Evolutionary conservation across 2,888 invertebrate genomes (phyloP), one percentile per base, ranked within the genome.

Genomic region (Hymenopus coronatus): DNA sequence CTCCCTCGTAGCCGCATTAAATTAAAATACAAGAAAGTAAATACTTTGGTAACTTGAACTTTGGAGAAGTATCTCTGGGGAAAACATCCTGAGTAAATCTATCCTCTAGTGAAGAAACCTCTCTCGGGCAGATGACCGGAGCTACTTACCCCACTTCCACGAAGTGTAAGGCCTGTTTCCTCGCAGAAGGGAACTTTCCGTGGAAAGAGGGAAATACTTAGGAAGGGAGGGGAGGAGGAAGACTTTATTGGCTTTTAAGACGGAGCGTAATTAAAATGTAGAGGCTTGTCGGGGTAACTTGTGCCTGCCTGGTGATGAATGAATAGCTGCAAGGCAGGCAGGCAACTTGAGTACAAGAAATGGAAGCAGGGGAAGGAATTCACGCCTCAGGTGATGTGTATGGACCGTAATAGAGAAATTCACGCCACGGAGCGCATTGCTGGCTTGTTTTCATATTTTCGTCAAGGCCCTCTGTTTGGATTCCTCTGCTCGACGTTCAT

Each of bases 161-260:
- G 54, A 70, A 70, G 54, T 70, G 54, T 70, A 70, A 70, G 54
- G 25, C 54, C 54, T 25, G 54, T 70, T 70, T 70, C 54, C 54
- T 70, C 54, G 54, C 54, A 20, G 54, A 70, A 54, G 54, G 54
- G 54, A 70, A 70, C 20, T 70, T 70, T 70, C 54, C 25, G 84
- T 25, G 9, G 84, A 40, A 20, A 9, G 85, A 28, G 85, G 15
- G 46, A 85, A 85, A 27, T 85, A 46, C 54, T 54, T 85, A 27
- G 85, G 27, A 27, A 27, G n/a, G 27, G 81, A 33, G 82, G 54
- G 28, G 88, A n/a, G 30, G 85, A 40, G 85, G 88, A 81, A 82
- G 89, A 89, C 90, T 90, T 90, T 90, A 90, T 90, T 90, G 90
- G 90, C 90, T 90, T 90, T 90, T 90, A 90, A 90, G 90, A 90